Percentiles rank a stretch among this genome's conserved stretches.
Evolutionary conservation across 2,797 vertebrate species (phyloP).

Genomic region (Cossypha caffra): DNA sequence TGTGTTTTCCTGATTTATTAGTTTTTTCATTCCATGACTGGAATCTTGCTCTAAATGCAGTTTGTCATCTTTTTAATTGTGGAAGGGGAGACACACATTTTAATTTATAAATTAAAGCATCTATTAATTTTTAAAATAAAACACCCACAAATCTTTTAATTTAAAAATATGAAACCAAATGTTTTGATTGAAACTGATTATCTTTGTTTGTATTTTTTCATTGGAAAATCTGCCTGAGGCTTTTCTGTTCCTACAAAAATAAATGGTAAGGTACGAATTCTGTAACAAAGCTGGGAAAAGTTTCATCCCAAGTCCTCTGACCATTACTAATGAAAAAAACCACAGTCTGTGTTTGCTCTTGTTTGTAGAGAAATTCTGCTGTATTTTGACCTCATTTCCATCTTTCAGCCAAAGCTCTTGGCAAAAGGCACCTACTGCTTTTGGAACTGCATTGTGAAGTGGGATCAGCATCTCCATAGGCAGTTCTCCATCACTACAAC

Average conservation of each 20-base stretch:
- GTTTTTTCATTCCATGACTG: not conserved
- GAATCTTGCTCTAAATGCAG: not conserved
- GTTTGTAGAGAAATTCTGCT: not conserved
- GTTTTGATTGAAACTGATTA: not conserved
- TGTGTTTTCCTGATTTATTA: not conserved
- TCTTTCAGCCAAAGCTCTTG: constrained; percentile 6
- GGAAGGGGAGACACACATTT: not conserved
- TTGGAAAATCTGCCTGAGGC: not conserved
- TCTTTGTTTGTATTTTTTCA: not conserved
- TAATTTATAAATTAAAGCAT: not conserved
- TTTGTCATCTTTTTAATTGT: not conserved
- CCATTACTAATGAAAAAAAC: not conserved
- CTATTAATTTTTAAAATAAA: not conserved
- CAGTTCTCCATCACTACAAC: not conserved
- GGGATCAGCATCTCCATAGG: not conserved
- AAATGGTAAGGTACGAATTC: not conserved
- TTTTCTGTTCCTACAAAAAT: not conserved
- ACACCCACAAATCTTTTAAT: not conserved
- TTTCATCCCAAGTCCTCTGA: not conserved
- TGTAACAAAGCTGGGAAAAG: not conserved
- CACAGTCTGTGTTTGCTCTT: not conserved
- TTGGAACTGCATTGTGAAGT: not conserved
- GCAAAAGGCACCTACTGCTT: not conserved
- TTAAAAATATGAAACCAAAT: not conserved
- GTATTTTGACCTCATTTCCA: not conserved